Evolutionary conservation across 2,113 vertebrate species (phyloP), one percentile per base, ranked within the genome.

Genomic region (Pardalotus punctatus): DNA sequence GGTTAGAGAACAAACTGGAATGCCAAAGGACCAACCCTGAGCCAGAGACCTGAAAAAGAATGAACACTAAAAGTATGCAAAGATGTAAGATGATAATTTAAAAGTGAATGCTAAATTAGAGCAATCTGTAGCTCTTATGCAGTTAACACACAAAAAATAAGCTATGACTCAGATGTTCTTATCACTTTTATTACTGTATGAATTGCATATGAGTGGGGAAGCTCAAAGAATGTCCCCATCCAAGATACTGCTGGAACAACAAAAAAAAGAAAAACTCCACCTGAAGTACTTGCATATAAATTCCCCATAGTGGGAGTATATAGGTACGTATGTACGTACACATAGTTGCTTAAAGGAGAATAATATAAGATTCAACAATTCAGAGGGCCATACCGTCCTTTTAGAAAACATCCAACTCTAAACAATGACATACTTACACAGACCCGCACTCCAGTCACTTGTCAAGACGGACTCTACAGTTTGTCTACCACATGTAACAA

Each of bases 131-230:
- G 71, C 35, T 94, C 47, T 70, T 92, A 62, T 4, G 64, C 47
- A 83, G 62, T 56, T 83, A 93, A 70, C 29, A 90, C 1, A 91
- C 18, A 81, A 72, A 94, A 83, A 92, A 77, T 54, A 94, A 94
- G 51, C 27, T 92, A 62, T 86, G 71, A 93, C 60, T 93, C 61
- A 91, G 40, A 90, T 71, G n/a, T 56, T 83, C 76, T 83, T 84
- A 86, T 28, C 38, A 51, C 10, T 93, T 86, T 69, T 70, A 61
- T 72, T 94, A 81, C 82, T 92, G 31, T 29, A 66, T 78, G 67
- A 97, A 93, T 69, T 90, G 29, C 14, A 9, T 74, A 50, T 16
- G 20, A 91, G 35, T 70, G 13, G 22, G 31, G 40, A 94, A 93
- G 56, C 60, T 90, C 54, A 83, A 88, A 90, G 67, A 78, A 70